Percentiles rank a stretch among this genome's conserved stretches.
Conservation (phyloP, 2,888 invertebrate species). For the Latheticus oryzae region DNA sequence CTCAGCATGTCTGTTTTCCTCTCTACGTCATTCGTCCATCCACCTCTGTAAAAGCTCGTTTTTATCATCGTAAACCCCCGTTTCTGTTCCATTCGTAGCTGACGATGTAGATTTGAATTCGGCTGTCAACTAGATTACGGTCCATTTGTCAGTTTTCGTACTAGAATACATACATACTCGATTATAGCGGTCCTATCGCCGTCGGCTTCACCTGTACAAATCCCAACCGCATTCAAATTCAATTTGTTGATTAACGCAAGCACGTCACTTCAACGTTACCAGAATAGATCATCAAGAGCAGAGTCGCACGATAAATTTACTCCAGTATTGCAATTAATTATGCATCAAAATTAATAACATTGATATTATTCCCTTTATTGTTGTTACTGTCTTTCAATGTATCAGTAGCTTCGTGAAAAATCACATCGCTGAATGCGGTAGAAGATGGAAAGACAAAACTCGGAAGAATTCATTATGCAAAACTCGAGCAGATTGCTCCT, state of each 20-base stretch:
- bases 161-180: slow-evolving; percentile 45
- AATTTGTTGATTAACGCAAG: slow-evolving; percentile 58
- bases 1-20: too few relatives aligned
- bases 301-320: slow-evolving; percentile 48
- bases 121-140: slow-evolving; percentile 45
- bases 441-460: slow-evolving; percentile 13
- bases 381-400: slow-evolving; percentile 46
- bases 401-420: too few relatives aligned
- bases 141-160: slow-evolving; percentile 46
- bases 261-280: slow-evolving; percentile 55
- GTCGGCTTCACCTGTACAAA: slow-evolving; percentile 51
- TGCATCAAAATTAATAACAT: slow-evolving; percentile 57
- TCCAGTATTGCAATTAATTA: slow-evolving; percentile 51
- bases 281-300: slow-evolving; percentile 57
- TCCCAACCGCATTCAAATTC: slow-evolving; percentile 54
- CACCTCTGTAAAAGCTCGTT: slow-evolving; percentile 16
- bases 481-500: slow-evolving; percentile 32
- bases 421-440: slow-evolving; percentile 5
- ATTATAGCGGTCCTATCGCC: slow-evolving; percentile 44
- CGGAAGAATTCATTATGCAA: slow-evolving; percentile 39
- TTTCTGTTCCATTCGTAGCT: slow-evolving; percentile 26
- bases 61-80: slow-evolving; percentile 8
- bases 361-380: slow-evolving; percentile 52
- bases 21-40: too few relatives aligned
- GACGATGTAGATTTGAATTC: slow-evolving; percentile 42